Conservation (phyloP, 2,113 vertebrate species). For the Ursus arctos region DNA sequence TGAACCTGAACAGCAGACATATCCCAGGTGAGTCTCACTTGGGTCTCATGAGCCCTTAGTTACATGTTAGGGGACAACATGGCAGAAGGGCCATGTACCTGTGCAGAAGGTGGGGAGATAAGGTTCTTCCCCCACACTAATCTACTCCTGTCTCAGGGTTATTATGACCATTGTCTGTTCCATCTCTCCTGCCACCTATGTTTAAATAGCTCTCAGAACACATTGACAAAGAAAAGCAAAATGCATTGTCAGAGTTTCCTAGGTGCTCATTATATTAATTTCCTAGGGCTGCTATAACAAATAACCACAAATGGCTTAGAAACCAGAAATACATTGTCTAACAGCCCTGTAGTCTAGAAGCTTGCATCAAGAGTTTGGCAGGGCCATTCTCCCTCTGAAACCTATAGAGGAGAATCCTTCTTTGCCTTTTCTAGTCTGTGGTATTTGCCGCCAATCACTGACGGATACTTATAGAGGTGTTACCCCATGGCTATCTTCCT, state of each 20-base stretch:
- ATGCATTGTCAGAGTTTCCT: no score
- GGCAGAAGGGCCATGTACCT: neutral
- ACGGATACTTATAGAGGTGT: neutral
- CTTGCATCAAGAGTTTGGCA: neutral
- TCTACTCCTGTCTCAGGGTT: neutral
- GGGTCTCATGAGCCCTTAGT: neutral
- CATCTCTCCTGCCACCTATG: neutral
- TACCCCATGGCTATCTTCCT: no score
- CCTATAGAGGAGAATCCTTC: neutral
- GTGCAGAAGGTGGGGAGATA: no score
- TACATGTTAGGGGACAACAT: neutral
- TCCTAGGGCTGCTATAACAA: neutral
- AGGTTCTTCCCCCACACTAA: neutral
- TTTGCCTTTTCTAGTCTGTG: no score
- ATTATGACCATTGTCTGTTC: accelerated
- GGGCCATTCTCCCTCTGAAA: neutral
- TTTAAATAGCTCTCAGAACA: neutral
- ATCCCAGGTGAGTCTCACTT: neutral
- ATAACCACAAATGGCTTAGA: neutral
- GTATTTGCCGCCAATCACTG: neutral
- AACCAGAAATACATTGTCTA: neutral
- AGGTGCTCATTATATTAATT: no score
- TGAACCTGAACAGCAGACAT: neutral
- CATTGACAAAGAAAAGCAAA: neutral
- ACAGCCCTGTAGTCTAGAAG: neutral